Percentiles rank a stretch among this genome's conserved stretches.
Evolutionary conservation across 2,113 vertebrate species (phyloP).

Genomic region (Falcunculus frontatus): DNA sequence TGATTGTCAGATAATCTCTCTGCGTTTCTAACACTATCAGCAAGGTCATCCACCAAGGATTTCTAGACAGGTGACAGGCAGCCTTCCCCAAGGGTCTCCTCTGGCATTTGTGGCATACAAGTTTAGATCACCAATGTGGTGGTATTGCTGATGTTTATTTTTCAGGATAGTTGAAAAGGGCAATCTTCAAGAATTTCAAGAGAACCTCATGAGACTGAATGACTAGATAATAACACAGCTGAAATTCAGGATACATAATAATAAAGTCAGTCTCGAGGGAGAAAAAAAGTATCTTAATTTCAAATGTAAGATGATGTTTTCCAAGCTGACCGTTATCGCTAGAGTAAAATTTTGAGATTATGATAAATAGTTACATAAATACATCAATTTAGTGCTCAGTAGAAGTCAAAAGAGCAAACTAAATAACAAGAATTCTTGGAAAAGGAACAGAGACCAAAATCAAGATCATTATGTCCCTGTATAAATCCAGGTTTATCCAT

Average conservation of each 20-base stretch:
- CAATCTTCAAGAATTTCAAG: neutral
- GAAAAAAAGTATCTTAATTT: neutral
- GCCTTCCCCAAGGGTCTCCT: fast-evolving
- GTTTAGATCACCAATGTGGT: neutral
- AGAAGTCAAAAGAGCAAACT: neutral
- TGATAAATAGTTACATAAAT: neutral
- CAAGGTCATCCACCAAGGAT: neutral
- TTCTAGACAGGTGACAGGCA: neutral
- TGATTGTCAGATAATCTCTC: neutral
- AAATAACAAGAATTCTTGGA: neutral
- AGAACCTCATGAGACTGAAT: neutral
- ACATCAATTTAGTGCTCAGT: neutral
- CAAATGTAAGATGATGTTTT: neutral
- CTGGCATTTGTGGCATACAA: neutral
- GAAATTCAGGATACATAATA: neutral
- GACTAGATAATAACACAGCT: neutral
- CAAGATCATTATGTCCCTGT: neutral
- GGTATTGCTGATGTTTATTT: neutral
- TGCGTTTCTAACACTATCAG: neutral
- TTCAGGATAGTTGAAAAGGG: neutral
- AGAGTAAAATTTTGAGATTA: neutral
- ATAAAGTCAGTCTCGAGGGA: neutral
- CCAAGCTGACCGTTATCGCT: neutral
- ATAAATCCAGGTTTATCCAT: neutral
- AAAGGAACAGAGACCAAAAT: neutral